Evolutionary conservation across 2,888 invertebrate species (phyloP).

Genomic region (Tenthredo notha): DNA sequence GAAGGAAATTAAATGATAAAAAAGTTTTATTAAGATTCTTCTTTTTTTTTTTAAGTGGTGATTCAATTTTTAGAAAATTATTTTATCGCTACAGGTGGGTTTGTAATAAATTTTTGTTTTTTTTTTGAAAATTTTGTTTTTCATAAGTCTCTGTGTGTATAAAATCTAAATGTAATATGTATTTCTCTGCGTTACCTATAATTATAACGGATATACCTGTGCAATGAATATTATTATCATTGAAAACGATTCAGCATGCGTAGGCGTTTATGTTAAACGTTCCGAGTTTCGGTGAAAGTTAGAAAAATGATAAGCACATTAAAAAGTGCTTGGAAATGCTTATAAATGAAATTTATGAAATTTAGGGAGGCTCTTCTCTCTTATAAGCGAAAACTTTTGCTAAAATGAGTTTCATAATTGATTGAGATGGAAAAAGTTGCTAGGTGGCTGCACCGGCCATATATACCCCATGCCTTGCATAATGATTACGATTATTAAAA

Average conservation of each 20-base stretch:
- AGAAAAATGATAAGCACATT: slow-evolving; percentile 45
- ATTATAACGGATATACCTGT: too few species aligned
- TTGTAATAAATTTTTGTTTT: too few species aligned
- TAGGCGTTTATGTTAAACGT: slow-evolving; percentile 14
- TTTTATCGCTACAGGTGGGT: too few species aligned
- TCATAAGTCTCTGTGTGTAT: too few species aligned
- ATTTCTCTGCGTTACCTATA: too few species aligned
- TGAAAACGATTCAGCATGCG: slow-evolving; percentile 4
- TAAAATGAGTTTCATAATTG: slow-evolving; percentile 44
- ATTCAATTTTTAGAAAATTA: background rate
- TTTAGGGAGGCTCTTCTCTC: background rate
- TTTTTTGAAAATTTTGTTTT: too few species aligned
- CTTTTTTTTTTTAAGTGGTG: background rate
- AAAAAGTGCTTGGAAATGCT: slow-evolving; percentile 45
- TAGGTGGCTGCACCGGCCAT: background rate
- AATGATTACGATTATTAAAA: slow-evolving; percentile 3
- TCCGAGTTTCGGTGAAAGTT: slow-evolving; percentile 15
- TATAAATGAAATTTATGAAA: slow-evolving; percentile 30
- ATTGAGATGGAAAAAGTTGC: slow-evolving; percentile 23
- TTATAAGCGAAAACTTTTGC: slow-evolving; percentile 11
- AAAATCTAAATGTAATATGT: too few species aligned
- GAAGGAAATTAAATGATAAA: background rate
- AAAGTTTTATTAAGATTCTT: background rate
- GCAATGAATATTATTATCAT: background rate
- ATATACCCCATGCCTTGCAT: background rate